Evolutionary conservation across 2,797 vertebrate genomes (phyloP).

Genomic region (Pseudopleuronectes americanus): DNA sequence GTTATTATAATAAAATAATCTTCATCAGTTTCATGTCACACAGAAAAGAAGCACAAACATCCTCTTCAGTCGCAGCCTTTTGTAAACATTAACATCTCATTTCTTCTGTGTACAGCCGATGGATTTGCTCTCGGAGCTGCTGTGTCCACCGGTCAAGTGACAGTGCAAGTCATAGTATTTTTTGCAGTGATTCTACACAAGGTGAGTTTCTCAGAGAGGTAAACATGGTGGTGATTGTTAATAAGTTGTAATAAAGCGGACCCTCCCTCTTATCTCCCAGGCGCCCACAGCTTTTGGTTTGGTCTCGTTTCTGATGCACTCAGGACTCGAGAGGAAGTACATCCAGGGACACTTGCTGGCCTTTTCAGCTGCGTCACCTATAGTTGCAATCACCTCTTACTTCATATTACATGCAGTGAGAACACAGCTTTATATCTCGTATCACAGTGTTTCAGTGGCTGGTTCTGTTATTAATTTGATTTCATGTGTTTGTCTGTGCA

Average conservation of each 20-base stretch:
- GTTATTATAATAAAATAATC: not conserved
- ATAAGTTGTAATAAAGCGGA: not conserved
- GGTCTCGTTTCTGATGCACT: conserved; percentile 84
- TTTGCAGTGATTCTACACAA: conserved; percentile 88
- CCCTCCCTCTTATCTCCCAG: conserved; percentile 45
- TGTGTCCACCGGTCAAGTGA: conserved; percentile 81
- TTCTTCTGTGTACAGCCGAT: conserved; percentile 71
- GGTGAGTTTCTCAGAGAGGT: conserved; percentile 67
- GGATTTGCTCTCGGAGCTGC: conserved; percentile 87
- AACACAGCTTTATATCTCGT: not conserved
- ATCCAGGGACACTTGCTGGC: conserved; percentile 81
- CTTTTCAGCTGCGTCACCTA: conserved; percentile 81
- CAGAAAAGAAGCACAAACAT: not conserved
- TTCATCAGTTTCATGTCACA: too few species aligned
- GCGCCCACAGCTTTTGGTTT: conserved; percentile 84
- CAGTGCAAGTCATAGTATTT: conserved; percentile 85
- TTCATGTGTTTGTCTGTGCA: conserved; percentile 58
- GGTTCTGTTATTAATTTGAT: not conserved
- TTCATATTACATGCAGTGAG: conserved; percentile 76
- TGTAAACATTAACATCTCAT: not conserved
- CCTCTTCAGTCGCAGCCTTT: not conserved
- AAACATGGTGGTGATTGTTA: not conserved
- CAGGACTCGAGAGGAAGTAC: conserved; percentile 80
- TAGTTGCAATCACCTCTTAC: conserved; percentile 80
- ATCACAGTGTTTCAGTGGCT: not conserved